Conservation (phyloP, 2,113 vertebrate species). For the Strix uralensis region DNA sequence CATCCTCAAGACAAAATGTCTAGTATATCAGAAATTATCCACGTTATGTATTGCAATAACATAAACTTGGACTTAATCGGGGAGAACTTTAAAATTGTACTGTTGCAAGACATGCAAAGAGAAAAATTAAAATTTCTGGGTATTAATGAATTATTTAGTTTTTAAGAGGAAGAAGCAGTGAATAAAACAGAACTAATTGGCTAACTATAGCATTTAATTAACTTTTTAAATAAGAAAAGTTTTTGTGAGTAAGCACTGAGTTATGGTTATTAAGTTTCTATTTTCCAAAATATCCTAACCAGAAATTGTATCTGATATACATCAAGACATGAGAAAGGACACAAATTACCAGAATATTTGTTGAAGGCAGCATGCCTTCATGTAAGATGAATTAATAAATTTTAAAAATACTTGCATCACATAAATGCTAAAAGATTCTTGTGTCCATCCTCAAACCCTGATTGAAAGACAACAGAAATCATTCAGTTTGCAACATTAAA, state of each 20-base stretch:
- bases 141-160: neutral
- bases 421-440: neutral
- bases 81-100: neutral
- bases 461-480: neutral
- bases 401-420: neutral
- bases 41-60: neutral
- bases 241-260: neutral
- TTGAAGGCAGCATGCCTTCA: neutral
- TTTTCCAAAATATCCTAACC: neutral
- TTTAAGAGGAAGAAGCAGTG: neutral
- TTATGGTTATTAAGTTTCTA: neutral
- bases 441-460: neutral
- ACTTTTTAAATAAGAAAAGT: neutral
- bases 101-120: neutral
- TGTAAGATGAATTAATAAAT: neutral
- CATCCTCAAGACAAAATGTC: neutral
- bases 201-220: neutral
- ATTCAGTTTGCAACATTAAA: neutral
- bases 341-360: neutral
- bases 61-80: neutral
- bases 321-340: neutral
- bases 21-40: neutral
- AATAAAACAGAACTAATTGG: neutral
- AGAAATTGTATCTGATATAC: neutral
- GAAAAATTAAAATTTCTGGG: neutral